phyloP scores from a whole-genome alignment of 2,888 invertebrate genomes.

The Fragum fragum region DNA sequence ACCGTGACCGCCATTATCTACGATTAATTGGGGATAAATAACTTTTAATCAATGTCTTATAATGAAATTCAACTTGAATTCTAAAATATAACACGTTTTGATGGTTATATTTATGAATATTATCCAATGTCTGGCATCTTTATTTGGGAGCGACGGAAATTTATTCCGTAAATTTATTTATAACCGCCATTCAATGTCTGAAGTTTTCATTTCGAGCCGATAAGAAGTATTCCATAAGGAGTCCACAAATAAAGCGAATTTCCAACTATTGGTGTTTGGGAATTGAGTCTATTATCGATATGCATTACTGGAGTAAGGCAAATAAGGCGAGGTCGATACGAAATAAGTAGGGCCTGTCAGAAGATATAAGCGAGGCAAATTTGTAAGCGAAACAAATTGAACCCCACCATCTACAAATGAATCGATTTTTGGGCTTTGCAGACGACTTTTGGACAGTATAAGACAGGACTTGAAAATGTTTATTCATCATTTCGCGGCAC shows the following conservation, averaged over 20 bases:
- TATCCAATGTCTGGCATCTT: too few relatives aligned
- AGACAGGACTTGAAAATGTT: too few relatives aligned
- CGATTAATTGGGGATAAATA: too few relatives aligned
- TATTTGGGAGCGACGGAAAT: too few relatives aligned
- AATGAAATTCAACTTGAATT: too few relatives aligned
- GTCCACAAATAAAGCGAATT: not conserved
- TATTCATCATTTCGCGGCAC: too few relatives aligned
- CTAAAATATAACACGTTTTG: too few relatives aligned
- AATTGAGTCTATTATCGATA: conserved; percentile 12
- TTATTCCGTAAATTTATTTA: not conserved
- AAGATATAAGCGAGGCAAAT: not conserved
- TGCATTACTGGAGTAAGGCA: not conserved
- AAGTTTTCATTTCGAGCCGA: not conserved
- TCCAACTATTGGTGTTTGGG: conserved; percentile 11
- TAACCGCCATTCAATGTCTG: not conserved
- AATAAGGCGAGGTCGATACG: conserved; percentile 6
- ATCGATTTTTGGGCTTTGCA: too few relatives aligned
- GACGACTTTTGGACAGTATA: too few relatives aligned
- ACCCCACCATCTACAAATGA: not conserved
- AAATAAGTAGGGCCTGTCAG: conserved; percentile 9
- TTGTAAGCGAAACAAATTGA: not conserved
- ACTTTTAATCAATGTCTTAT: too few relatives aligned
- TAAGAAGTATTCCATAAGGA: not conserved
- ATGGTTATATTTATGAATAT: too few relatives aligned
- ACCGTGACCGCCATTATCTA: too few relatives aligned